Conservation (phyloP, 1,140 invertebrate species). For the Eriosoma lanigerum region DNA sequence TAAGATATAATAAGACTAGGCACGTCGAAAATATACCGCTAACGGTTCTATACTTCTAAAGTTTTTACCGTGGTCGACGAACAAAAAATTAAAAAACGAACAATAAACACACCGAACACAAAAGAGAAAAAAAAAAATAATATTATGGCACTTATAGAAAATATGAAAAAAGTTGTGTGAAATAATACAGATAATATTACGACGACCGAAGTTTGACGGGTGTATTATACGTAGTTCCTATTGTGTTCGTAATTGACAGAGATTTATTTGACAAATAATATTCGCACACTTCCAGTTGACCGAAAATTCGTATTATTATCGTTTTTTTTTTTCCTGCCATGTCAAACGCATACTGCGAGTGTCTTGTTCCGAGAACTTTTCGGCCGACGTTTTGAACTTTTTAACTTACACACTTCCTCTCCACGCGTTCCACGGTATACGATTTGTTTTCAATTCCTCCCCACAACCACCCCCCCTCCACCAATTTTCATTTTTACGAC, state of each 20-base stretch:
- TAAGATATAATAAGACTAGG: too few species aligned
- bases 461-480: neutral
- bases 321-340: neutral
- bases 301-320: slow-evolving; percentile 12
- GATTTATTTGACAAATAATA: slow-evolving; percentile 9
- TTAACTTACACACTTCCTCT: too few species aligned
- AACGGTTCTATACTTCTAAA: neutral
- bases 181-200: neutral
- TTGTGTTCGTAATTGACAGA: neutral
- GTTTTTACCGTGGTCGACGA: too few species aligned
- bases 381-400: neutral
- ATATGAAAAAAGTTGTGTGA: neutral
- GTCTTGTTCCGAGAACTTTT: slow-evolving; percentile 7
- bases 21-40: neutral
- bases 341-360: slow-evolving; percentile 18
- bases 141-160: too few species aligned
- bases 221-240: too few species aligned
- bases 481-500: slow-evolving; percentile 14
- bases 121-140: too few species aligned
- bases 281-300: neutral
- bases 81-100: neutral
- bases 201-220: neutral
- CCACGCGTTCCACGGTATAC: too few species aligned
- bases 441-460: too few species aligned
- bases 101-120: neutral